These are phyloP conservation scores for Eurois occulta DNA, from an alignment of 2,888 invertebrate species.

Conservation along the genomic window DNA sequence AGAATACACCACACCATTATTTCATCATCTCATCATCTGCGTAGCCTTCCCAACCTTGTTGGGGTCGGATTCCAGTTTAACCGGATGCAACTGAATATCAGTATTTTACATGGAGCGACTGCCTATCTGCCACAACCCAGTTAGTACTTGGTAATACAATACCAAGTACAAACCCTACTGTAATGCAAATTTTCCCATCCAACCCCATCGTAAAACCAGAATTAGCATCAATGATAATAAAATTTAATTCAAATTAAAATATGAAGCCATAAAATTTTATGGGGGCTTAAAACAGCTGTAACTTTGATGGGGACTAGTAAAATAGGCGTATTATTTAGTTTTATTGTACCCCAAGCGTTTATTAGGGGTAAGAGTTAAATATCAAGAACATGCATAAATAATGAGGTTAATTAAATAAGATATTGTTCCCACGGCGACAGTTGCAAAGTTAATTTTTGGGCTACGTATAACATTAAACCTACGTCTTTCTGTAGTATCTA, in stretches of 20 bases:
- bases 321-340: constrained; percentile 43
- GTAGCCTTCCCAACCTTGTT: no score
- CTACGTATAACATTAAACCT: not conserved
- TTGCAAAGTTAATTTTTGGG: not conserved
- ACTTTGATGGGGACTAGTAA: constrained; percentile 51
- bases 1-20: not conserved
- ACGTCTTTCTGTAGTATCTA: not conserved
- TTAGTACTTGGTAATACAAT: no score
- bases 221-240: constrained; percentile 56
- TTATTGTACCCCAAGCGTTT: constrained; percentile 42
- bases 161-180: not conserved
- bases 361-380: constrained; percentile 41
- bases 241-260: constrained; percentile 58
- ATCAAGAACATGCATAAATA: constrained; percentile 21
- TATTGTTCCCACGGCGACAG: constrained; percentile 6
- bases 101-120: no score
- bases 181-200: not conserved
- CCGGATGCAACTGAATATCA: no score
- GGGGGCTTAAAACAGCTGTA: constrained; percentile 38
- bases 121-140: no score
- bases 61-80: no score
- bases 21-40: no score
- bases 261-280: constrained; percentile 46
- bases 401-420: constrained; percentile 1
- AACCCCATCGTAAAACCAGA: constrained; percentile 38